Conservation (phyloP, 1,140 invertebrate species). For the Muscidifurax raptorellus region DNA sequence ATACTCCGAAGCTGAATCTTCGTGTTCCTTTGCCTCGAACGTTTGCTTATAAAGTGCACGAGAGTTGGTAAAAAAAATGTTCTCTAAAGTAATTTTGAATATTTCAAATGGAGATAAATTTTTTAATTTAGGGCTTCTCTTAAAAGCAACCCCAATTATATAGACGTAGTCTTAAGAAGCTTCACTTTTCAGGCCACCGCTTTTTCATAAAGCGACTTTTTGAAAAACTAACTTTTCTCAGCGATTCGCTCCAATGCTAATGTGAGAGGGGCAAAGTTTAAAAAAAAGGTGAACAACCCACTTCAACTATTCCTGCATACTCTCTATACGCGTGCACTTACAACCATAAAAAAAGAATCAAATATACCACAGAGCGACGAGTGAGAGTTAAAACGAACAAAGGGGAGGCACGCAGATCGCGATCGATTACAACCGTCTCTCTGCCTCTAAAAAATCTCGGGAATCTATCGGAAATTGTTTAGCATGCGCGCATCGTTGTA, state of each 20-base stretch:
- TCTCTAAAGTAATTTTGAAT: no score
- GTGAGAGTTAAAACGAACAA: background rate
- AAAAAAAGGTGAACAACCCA: background rate
- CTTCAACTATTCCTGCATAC: background rate
- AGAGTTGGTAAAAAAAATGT: no score
- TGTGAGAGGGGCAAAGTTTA: background rate
- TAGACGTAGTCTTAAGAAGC: background rate
- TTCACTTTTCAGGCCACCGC: background rate
- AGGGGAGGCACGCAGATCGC: background rate
- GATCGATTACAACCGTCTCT: background rate
- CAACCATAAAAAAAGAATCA: no score
- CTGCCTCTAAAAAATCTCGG: no score
- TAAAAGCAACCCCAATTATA: background rate
- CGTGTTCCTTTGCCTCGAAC: no score
- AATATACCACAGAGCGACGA: background rate
- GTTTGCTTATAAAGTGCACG: no score
- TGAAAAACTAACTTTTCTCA: background rate
- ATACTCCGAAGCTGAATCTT: no score
- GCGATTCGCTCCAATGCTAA: background rate
- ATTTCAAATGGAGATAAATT: background rate
- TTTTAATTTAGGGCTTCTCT: background rate
- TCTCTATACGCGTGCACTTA: no score
- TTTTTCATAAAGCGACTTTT: background rate
- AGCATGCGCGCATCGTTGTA: constrained; percentile 46
- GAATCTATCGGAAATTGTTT: constrained; percentile 60